phyloP scores from a whole-genome alignment of 30 jellyfish, hydroid and myxozoan genomes.

The Aurelia sp. region DNA sequence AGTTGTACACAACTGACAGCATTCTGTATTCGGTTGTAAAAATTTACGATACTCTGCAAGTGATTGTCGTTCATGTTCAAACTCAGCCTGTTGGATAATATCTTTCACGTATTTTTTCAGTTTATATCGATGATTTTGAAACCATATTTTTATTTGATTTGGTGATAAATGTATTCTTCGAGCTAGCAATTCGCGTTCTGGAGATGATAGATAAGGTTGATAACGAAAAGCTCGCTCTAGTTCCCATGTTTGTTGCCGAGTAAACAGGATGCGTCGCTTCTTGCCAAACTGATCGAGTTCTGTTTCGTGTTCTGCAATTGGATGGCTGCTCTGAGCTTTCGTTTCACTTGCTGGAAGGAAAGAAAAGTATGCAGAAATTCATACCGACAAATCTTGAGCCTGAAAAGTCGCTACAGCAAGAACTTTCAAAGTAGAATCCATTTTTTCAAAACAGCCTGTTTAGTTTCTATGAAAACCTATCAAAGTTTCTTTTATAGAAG shows the following conservation, averaged over 20 bases:
- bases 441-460: too few species aligned
- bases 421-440: too few species aligned
- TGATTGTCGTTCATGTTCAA: conserved; percentile 46
- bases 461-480: too few species aligned
- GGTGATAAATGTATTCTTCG: conserved; percentile 88
- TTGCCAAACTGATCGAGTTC: conserved; percentile 56
- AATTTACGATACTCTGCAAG: neutral
- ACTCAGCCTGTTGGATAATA: conserved; percentile 84
- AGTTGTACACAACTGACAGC: conserved; percentile 8
- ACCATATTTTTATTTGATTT: conserved; percentile 95
- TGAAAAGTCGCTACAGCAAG: too few species aligned
- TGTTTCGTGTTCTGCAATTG: conserved; percentile 1
- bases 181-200: conserved; percentile 92
- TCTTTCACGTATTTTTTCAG: conserved; percentile 88
- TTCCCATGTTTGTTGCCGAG: conserved; percentile 97
- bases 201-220: conserved; percentile 94
- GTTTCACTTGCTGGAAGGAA: neutral
- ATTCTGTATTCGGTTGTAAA: neutral
- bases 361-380: too few species aligned
- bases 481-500: too few species aligned
- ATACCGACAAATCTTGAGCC: too few species aligned
- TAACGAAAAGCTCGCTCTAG: conserved; percentile 84
- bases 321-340: conserved; percentile 1
- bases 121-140: conserved; percentile 96
- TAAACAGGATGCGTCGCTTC: conserved; percentile 84